Base-by-base conservation (phyloP, 2,888 invertebrate genomes). In the Drosophila fulvimacula region DNA sequence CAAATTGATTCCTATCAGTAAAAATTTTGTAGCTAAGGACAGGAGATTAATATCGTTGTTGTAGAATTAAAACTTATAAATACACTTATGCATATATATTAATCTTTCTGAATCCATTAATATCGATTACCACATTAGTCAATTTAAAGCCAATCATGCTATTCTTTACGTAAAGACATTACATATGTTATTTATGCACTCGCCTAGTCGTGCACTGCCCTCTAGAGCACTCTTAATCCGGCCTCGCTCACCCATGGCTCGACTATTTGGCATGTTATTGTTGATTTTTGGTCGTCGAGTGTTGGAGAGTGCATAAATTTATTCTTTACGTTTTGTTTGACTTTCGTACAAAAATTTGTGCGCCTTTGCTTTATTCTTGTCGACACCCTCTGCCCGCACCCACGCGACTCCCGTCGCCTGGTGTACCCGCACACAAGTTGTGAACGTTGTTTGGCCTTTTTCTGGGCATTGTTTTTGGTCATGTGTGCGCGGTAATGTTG, bases 271-370 rank as follows among this genome's bases (percentile, higher is more conserved):
- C 60, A 42, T 80, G 44, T 64, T 73, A 55, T 73, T 79, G 80
- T 86, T 81, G 83, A 74, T 71, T 80, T 76, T 85, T 62, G 74
- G 70, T 71, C 74, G 77, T 66, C 53, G 73, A 73, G 72, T 73
- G 71, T 70, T 70, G 70, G 67, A 86, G 86, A 78, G 79, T 76
- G 84, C 82, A 82, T 82, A 87, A 87, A 84, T 82, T 82, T 84
- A 87, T 84, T 84, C 79, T 81, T 71, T 67, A 64, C 68, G 69
- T 83, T 76, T 79, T 82, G 78, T 86, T 86, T 86, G 81, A 81
- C 67, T 86, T 82, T 83, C 72, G 62, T 85, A 69, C 69, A 64
- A 60, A 73, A 67, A 64, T 66, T 58, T 69, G 44, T 60, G 32
- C 42, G 60, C 69, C 63, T 67, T 62, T 76, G 53, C 63, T 51